phyloP scores from a whole-genome alignment of 2,888 invertebrate genomes.

The Drosophila gaucha region DNA sequence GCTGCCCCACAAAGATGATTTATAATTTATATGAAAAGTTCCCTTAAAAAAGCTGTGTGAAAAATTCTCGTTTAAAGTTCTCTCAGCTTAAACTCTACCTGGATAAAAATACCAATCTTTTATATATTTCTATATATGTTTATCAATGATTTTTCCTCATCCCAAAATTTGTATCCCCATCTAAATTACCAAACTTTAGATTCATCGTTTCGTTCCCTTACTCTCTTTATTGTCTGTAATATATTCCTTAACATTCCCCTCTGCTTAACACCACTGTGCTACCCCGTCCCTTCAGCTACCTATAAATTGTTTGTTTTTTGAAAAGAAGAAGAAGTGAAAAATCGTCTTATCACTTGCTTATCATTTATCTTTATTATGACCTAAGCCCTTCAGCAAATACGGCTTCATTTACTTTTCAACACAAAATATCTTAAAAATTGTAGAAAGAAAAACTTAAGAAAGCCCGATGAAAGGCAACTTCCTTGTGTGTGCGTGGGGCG shows the following conservation, averaged over 20 bases:
- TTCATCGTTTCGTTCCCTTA: too few relatives aligned
- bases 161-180: too few relatives aligned
- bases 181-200: too few relatives aligned
- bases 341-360: slow-evolving; percentile 76
- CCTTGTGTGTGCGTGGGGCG: slow-evolving; percentile 72
- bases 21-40: too few relatives aligned
- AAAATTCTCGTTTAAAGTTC: too few relatives aligned
- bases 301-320: slow-evolving; percentile 50
- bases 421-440: slow-evolving; percentile 35
- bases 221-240: too few relatives aligned
- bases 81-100: too few relatives aligned
- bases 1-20: too few relatives aligned
- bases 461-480: slow-evolving; percentile 70
- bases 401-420: slow-evolving; percentile 77
- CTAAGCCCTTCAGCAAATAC: slow-evolving; percentile 77
- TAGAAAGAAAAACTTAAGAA: slow-evolving; percentile 33
- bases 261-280: not conserved
- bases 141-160: too few relatives aligned
- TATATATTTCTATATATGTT: too few relatives aligned
- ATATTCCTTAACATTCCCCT: not conserved
- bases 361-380: slow-evolving; percentile 80
- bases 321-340: slow-evolving; percentile 30
- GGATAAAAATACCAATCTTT: too few relatives aligned
- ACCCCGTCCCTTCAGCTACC: slow-evolving; percentile 14
- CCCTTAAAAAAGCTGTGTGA: too few relatives aligned